Evolutionary conservation across 2,888 invertebrate species (phyloP).

Genomic region (Habrosyne pyritoides): DNA sequence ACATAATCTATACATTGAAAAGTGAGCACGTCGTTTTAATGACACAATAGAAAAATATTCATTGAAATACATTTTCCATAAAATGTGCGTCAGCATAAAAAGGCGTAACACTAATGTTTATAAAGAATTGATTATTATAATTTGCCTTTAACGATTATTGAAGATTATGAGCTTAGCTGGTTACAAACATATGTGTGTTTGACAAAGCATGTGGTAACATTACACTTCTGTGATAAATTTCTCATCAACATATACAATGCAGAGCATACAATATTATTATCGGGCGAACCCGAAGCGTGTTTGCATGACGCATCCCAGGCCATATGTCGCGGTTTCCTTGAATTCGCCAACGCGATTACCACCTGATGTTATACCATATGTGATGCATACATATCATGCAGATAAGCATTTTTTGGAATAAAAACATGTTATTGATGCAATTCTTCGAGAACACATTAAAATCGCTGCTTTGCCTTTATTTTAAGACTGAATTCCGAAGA

Average conservation of each 20-base stretch:
- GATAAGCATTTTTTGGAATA: constrained; percentile 14
- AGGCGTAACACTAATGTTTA: too few relatives aligned
- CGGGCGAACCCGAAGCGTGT: constrained; percentile 19
- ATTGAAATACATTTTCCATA: too few relatives aligned
- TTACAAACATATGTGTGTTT: neutral
- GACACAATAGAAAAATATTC: too few relatives aligned
- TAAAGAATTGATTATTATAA: too few relatives aligned
- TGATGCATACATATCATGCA: constrained; percentile 18
- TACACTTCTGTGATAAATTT: neutral
- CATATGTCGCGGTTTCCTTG: constrained; percentile 78
- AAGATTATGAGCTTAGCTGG: neutral
- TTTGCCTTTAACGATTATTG: too few relatives aligned
- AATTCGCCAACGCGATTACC: constrained; percentile 62
- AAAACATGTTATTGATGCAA: neutral
- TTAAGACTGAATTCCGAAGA: too few relatives aligned
- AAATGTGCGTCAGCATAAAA: too few relatives aligned
- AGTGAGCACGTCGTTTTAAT: too few relatives aligned
- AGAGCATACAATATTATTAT: constrained; percentile 9
- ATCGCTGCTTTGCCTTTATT: too few relatives aligned
- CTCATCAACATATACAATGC: neutral
- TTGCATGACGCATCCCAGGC: constrained; percentile 66
- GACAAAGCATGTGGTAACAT: neutral
- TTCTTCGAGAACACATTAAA: too few relatives aligned
- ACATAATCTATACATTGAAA: too few relatives aligned
- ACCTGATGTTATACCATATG: constrained; percentile 20